phyloP scores from a whole-genome alignment of 2,113 vertebrate genomes.

The Pituophis catenifer region DNA sequence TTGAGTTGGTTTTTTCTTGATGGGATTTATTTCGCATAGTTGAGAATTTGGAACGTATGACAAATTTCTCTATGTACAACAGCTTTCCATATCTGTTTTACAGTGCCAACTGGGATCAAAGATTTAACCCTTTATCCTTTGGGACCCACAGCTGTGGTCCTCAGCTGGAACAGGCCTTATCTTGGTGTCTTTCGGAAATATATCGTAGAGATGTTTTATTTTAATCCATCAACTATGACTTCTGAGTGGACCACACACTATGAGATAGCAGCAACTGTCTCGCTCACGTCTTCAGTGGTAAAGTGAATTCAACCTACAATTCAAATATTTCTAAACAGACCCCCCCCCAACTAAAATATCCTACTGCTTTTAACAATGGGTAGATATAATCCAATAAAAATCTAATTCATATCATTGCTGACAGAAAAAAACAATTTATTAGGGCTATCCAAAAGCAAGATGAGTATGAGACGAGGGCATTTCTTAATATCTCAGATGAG shows the following conservation, averaged over 20 bases:
- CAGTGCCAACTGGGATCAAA: slow-evolving; percentile 90
- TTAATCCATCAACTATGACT: slow-evolving; percentile 86
- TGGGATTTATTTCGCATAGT: neutral
- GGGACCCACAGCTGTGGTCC: slow-evolving; percentile 86
- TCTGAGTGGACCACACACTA: slow-evolving; percentile 97
- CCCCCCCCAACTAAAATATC: neutral
- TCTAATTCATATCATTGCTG: neutral
- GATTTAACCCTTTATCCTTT: slow-evolving; percentile 87
- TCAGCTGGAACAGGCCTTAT: slow-evolving; percentile 92
- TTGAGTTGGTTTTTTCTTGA: neutral
- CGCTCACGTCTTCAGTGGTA: slow-evolving; percentile 91
- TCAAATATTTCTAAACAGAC: neutral
- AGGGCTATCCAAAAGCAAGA: neutral
- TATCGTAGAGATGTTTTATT: slow-evolving; percentile 92
- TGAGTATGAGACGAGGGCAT: neutral
- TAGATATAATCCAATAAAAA: neutral
- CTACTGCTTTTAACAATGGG: neutral
- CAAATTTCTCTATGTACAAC: neutral
- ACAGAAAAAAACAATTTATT: neutral
- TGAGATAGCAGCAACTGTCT: slow-evolving; percentile 88
- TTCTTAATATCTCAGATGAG: neutral
- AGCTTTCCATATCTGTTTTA: slow-evolving; percentile 11
- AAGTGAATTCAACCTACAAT: slow-evolving; percentile 30
- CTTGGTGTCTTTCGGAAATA: slow-evolving; percentile 93
- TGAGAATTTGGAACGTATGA: neutral